Conservation (phyloP, 35 echinoderm and acorn worm species). For the Heliocidaris erythrogramma region DNA sequence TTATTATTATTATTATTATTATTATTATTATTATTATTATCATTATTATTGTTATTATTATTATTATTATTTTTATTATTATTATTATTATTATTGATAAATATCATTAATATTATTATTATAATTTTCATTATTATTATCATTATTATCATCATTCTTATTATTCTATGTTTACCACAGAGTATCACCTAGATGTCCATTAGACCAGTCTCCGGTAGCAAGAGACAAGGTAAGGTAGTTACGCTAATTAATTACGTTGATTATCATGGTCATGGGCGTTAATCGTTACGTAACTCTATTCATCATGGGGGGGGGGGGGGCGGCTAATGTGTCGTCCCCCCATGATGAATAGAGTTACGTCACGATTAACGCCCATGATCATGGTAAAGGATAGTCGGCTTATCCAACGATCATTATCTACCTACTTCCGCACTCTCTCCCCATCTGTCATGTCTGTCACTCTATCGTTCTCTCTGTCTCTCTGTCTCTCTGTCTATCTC, state of each 20-base stretch:
- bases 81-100: not conserved
- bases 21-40: not conserved
- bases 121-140: not conserved
- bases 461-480: too few relatives aligned
- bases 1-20: not conserved
- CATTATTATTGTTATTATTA: not conserved
- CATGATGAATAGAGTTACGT: too few relatives aligned
- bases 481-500: too few relatives aligned
- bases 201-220: constrained; percentile 81
- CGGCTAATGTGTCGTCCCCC: too few relatives aligned
- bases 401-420: too few relatives aligned
- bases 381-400: too few relatives aligned
- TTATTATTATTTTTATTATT: not conserved
- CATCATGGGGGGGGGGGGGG: too few relatives aligned
- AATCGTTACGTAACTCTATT: too few relatives aligned
- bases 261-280: not conserved
- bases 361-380: too few relatives aligned
- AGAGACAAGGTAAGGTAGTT: constrained; percentile 77
- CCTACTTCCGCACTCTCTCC: too few relatives aligned
- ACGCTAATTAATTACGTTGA: not conserved
- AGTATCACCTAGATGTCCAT: constrained; percentile 79
- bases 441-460: too few relatives aligned
- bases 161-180: constrained; percentile 37
- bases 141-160: not conserved
- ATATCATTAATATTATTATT: constrained; percentile 31